Evolutionary conservation across 2,797 vertebrate species (phyloP).

Genomic region (Streptopelia turtur): DNA sequence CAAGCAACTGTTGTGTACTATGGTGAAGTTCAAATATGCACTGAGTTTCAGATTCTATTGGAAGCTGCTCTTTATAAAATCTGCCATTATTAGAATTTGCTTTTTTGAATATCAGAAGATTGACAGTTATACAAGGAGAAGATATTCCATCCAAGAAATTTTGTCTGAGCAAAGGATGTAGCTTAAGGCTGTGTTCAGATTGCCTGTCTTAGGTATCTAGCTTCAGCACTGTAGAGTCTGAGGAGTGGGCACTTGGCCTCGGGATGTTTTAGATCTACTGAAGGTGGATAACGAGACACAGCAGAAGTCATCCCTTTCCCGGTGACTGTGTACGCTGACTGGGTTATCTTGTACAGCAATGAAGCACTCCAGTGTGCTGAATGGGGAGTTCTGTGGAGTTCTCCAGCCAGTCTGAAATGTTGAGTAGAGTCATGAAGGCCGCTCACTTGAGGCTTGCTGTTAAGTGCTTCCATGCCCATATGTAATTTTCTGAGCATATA

Average conservation of each 20-base stretch:
- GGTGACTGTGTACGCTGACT: neutral
- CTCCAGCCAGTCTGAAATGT: neutral
- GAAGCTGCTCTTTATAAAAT: neutral
- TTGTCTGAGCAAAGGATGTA: neutral
- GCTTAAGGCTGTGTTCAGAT: neutral
- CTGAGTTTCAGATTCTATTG: neutral
- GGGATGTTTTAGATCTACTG: neutral
- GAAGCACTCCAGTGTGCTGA: neutral
- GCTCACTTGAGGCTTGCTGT: neutral
- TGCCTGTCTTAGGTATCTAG: neutral
- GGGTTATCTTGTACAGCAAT: neutral
- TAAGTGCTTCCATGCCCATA: neutral
- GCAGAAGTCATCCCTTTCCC: neutral
- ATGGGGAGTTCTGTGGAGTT: neutral
- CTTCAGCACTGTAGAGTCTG: neutral
- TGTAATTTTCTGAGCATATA: neutral
- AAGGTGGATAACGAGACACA: neutral
- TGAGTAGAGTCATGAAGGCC: neutral
- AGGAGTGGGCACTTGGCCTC: neutral
- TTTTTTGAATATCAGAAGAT: neutral
- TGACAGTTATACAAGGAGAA: neutral
- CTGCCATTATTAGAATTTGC: neutral
- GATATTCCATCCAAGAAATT: neutral
- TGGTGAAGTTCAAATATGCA: neutral
- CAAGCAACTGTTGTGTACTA: rapidly evolving